Evolutionary conservation across 2,797 vertebrate species (phyloP).

Genomic region (Danio jaintianensis): DNA sequence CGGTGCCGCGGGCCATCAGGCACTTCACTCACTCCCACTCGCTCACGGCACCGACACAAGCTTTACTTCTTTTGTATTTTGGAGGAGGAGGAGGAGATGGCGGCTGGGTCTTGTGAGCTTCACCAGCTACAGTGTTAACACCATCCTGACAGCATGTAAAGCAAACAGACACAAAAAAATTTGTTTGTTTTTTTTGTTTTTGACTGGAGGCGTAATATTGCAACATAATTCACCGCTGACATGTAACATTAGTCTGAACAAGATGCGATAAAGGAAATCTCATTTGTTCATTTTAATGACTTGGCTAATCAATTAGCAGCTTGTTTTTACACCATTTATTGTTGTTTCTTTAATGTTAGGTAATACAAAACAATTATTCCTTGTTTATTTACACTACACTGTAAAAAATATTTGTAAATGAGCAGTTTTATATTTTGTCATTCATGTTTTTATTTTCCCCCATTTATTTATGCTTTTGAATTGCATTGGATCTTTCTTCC

Average conservation of each 20-base stretch:
- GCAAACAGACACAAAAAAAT: conserved; percentile 10
- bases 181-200: too few relatives aligned
- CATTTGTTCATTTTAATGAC: too few relatives aligned
- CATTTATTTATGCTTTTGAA: too few relatives aligned
- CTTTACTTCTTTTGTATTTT: conserved; percentile 27
- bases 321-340: too few relatives aligned
- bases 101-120: background rate
- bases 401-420: too few relatives aligned
- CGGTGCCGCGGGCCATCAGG: conserved; percentile 17
- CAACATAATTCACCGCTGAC: background rate
- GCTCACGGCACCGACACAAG: conserved; percentile 28
- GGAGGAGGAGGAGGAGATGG: background rate
- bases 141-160: background rate
- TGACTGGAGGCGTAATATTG: background rate
- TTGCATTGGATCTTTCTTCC: too few relatives aligned
- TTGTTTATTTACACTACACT: too few relatives aligned
- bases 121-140: conserved; percentile 5
- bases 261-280: conserved; percentile 1
- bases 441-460: too few relatives aligned
- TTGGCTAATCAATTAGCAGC: too few relatives aligned
- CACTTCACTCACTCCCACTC: conserved; percentile 8
- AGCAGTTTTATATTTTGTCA: too few relatives aligned
- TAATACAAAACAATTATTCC: too few relatives aligned
- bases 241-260: conserved; percentile 4
- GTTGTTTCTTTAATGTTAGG: too few relatives aligned